Evolutionary conservation across 2,797 vertebrate species (phyloP), one percentile per base, ranked within the genome.

Genomic region (Discoglossus pictus): DNA sequence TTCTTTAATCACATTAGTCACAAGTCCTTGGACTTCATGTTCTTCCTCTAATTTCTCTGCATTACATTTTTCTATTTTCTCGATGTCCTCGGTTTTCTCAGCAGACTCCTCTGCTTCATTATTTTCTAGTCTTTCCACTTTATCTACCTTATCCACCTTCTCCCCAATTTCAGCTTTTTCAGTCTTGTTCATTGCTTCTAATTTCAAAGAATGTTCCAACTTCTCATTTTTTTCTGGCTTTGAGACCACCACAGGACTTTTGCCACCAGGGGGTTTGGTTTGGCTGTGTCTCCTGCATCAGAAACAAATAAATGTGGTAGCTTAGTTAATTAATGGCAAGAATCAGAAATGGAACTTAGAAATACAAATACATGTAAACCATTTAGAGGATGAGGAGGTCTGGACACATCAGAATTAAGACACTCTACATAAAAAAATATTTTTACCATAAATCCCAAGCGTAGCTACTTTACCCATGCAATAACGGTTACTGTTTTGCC

Each of bases 231-330:
- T 71, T 10, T 71, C 68, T 15, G 61, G 34, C 16, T 64, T 71
- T 6, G 44, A 74, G n/a, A 90, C 85, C 63, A 81, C 63, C 15
- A 70, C 59, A 4, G 76, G 77, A 36, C 63, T 73, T 56, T 73
- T 73, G 44, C 44, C 67, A 80, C 85, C 36, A 73, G 87, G 77
- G 68, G 91, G 85, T 75, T 93, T 92, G 63, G 90, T 80, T 35
- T 92, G 88, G 46, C 88, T 88, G 9, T 93, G 94, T 38, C 94
- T 89, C 68, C 94, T 96, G 78, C 8, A 15, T 23, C 2, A 34
- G 24, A 61, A 18, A 35, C 13, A 67, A 12, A 40, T 7, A 11
- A 34, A 1, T 25, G 11, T 20, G 44, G 52, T 34, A 64, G 18
- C n/a, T 6, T 6, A 2, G 13, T 39, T 11, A n/a, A n/a, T n/a